phyloP scores from a whole-genome alignment of 2,113 vertebrate genomes.

The Cervus canadensis region DNA sequence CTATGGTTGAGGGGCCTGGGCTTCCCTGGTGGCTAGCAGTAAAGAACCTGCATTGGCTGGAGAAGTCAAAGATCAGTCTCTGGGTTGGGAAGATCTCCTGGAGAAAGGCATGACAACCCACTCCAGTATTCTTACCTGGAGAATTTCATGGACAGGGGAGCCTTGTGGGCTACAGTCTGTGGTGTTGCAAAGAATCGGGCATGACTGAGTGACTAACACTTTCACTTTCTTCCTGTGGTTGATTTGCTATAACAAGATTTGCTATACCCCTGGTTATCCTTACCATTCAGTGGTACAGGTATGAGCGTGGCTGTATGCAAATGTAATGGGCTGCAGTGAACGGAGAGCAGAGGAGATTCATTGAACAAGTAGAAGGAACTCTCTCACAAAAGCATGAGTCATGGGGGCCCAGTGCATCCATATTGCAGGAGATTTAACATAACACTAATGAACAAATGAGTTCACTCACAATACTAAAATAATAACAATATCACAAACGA shows the following conservation, averaged over 20 bases:
- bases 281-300: not conserved
- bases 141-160: not conserved
- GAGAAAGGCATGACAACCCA: not conserved
- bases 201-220: not conserved
- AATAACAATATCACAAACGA: not conserved
- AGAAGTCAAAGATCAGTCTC: not conserved
- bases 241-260: not conserved
- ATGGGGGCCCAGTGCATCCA: not conserved
- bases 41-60: not conserved
- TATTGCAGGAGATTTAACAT: not conserved
- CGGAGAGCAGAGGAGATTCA: not conserved
- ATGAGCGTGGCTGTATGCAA: accelerated
- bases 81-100: not conserved
- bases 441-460: not conserved
- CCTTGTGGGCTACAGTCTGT: not conserved
- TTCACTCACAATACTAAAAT: not conserved
- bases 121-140: not conserved
- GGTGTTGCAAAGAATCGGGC: not conserved
- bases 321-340: not conserved
- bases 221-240: not conserved
- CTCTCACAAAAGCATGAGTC: not conserved
- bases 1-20: not conserved
- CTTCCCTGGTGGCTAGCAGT: not conserved
- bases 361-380: not conserved
- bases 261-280: accelerated